A percentile compares a stretch with the other conserved stretches of the same genome.
These are phyloP conservation scores for Ictalurus punctatus DNA, from an alignment of 2,113 vertebrate species.

Conservation along the genomic window DNA sequence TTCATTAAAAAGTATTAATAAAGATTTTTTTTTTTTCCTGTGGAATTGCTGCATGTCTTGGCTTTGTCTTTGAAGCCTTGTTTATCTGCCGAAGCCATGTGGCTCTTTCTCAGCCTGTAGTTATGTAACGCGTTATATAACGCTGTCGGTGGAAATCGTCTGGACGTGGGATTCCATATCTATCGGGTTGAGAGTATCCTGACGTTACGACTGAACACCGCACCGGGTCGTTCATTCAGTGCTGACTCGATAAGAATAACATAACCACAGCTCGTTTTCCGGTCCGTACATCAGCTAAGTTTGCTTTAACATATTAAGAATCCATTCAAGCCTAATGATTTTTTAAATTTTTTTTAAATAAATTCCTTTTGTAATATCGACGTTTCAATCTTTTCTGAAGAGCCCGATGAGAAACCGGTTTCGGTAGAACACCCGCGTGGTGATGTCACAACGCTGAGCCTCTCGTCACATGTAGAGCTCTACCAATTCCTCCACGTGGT, in stretches of 20 bases:
- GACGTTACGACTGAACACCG: not conserved
- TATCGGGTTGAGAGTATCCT: constrained; percentile 14
- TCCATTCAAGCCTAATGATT: not conserved
- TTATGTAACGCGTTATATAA: constrained; percentile 74
- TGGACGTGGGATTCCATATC: constrained; percentile 32
- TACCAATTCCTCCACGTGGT: constrained; percentile 11
- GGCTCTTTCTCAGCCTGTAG: constrained; percentile 57
- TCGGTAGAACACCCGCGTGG: not conserved
- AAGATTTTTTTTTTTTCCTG: constrained; percentile 83
- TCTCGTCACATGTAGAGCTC: constrained; percentile 47
- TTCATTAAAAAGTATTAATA: constrained; percentile 91
- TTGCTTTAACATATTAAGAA: not conserved
- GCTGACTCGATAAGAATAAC: not conserved
- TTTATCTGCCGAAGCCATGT: constrained; percentile 53
- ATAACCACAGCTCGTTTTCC: not conserved
- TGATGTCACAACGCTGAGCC: not conserved
- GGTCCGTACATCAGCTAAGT: too few relatives aligned
- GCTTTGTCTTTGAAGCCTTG: constrained; percentile 48
- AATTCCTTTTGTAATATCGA: not conserved
- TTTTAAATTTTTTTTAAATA: too few relatives aligned
- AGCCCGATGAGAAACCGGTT: not conserved
- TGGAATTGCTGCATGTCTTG: constrained; percentile 72
- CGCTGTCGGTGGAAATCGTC: constrained; percentile 61
- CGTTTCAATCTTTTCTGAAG: not conserved
- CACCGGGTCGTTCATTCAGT: not conserved